These are phyloP conservation scores for Naja naja DNA, from an alignment of 2,113 vertebrate species.

Conservation along the genomic window DNA sequence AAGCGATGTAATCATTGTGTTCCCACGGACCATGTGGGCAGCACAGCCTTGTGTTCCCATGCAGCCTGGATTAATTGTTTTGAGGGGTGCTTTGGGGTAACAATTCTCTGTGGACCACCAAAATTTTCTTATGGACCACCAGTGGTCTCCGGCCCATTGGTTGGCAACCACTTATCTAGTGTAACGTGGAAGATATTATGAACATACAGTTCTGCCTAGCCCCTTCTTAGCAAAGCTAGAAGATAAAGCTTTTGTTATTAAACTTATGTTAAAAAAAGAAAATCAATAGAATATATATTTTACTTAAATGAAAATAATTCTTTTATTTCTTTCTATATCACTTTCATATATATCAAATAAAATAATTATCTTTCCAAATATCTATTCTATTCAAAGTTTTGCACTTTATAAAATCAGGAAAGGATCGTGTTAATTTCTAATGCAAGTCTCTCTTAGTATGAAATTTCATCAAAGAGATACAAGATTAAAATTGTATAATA, in stretches of 20 bases:
- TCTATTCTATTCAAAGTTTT: neutral
- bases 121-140: no score
- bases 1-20: no score
- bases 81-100: no score
- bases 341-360: no score
- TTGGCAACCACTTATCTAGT: no score
- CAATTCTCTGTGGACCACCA: no score
- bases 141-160: no score
- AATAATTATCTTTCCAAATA: neutral
- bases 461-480: neutral
- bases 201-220: neutral
- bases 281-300: neutral
- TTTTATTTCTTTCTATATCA: neutral
- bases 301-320: neutral
- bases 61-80: no score
- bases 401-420: neutral
- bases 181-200: neutral
- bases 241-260: neutral
- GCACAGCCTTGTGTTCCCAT: no score
- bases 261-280: neutral
- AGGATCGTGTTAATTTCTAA: neutral
- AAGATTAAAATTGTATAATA: neutral
- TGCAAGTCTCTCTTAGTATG: neutral
- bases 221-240: neutral
- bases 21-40: no score